Conservation (phyloP, 2,113 vertebrate species). For the Fregata magnificens region DNA sequence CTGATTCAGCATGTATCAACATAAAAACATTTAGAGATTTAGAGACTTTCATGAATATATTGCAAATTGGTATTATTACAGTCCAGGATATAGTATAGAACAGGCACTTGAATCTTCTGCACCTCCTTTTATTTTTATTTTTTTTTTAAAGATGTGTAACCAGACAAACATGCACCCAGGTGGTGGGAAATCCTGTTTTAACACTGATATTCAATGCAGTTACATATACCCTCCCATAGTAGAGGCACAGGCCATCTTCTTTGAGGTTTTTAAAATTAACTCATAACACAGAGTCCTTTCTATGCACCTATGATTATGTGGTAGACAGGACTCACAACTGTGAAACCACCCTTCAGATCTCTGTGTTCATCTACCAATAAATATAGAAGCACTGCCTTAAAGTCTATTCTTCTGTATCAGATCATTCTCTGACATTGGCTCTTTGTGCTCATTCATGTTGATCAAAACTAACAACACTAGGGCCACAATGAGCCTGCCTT, state of each 20-base stretch:
- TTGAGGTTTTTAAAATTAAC: background rate
- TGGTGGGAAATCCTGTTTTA: background rate
- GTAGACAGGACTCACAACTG: background rate
- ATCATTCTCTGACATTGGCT: background rate
- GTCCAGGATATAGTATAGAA: background rate
- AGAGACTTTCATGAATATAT: background rate
- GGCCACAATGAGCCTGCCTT: background rate
- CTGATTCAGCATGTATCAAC: background rate
- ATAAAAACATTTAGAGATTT: background rate
- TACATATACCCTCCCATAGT: background rate
- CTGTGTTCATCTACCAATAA: background rate
- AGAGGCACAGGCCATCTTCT: background rate
- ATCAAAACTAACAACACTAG: background rate
- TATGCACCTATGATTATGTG: background rate
- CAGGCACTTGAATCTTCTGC: background rate
- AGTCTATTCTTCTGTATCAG: background rate
- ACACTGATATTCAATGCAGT: background rate
- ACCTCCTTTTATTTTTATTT: background rate
- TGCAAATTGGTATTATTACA: background rate
- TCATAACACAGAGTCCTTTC: background rate
- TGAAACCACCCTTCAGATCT: background rate
- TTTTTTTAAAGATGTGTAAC: background rate
- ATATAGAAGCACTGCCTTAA: background rate
- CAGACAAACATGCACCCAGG: background rate
- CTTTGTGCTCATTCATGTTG: background rate